A percentile compares a stretch with the other conserved stretches of the same genome.
phyloP scores from a whole-genome alignment of 92 coral and sea anemone genomes.

The Virgularia gustaviana region DNA sequence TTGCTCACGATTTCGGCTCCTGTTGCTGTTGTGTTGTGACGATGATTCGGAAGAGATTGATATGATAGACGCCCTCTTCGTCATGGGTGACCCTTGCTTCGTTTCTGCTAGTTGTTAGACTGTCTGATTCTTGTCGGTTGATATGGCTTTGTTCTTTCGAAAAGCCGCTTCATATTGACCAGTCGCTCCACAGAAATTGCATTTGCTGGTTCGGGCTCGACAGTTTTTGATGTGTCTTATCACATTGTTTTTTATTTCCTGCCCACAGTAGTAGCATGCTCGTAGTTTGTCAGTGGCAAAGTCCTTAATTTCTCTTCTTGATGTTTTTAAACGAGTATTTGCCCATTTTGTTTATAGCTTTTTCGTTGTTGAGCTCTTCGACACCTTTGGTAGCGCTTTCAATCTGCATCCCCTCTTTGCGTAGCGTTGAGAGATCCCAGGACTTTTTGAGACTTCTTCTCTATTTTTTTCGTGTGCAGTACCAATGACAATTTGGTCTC shows the following conservation, averaged over 20 bases:
- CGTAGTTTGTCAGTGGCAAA: too few relatives aligned
- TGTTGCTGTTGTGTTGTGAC: conserved; percentile 1
- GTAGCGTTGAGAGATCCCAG: background rate
- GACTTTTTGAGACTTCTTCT: background rate
- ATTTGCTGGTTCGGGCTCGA: background rate
- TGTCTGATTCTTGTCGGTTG: background rate
- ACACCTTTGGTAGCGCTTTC: background rate
- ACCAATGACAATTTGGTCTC: background rate
- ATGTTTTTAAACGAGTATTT: background rate
- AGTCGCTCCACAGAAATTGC: background rate
- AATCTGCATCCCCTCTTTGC: background rate
- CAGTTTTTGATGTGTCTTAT: background rate
- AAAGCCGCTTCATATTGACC: too few relatives aligned
- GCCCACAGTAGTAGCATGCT: background rate
- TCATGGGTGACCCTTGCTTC: too few relatives aligned
- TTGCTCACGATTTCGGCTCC: background rate
- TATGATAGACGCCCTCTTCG: background rate
- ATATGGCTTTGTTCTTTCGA: too few relatives aligned
- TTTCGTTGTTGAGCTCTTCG: background rate
- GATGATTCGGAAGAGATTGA: background rate
- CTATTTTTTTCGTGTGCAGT: background rate
- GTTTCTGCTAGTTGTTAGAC: background rate
- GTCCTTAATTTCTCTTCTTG: background rate
- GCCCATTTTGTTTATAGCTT: background rate
- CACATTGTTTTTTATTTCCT: background rate